phyloP scores from a whole-genome alignment of 92 coral and sea anemone species.

The Micromussa lordhowensis region DNA sequence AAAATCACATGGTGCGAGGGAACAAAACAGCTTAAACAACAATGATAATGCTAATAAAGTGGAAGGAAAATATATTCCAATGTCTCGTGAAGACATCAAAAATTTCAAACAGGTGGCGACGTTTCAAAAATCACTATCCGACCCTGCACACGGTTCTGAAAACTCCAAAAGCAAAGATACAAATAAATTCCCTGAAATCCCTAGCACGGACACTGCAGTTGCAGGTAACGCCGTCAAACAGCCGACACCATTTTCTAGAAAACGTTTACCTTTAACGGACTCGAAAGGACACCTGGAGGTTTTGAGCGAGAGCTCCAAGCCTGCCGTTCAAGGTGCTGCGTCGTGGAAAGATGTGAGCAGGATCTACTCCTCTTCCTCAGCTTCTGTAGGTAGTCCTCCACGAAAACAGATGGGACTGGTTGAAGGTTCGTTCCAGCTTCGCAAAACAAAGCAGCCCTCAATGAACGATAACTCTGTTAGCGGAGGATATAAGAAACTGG shows the following conservation, averaged over 20 bases:
- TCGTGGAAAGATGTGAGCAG: background rate
- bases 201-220: background rate
- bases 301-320: background rate
- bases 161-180: background rate
- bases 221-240: background rate
- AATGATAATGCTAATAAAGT: background rate
- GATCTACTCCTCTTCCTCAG: background rate
- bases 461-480: background rate
- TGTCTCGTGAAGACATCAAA: conserved; percentile 17
- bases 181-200: background rate
- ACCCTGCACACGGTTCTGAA: background rate
- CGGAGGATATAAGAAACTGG: background rate
- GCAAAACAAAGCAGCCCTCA: background rate
- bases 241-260: background rate
- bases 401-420: background rate
- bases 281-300: background rate
- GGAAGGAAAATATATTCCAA: conserved; percentile 6
- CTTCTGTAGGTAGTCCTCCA: background rate
- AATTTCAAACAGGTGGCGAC: background rate
- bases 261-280: background rate
- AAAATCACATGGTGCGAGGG: background rate
- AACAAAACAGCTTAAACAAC: background rate
- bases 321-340: background rate
- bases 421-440: background rate
- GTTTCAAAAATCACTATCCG: conserved; percentile 28